Evolutionary conservation across 2,113 vertebrate genomes (phyloP), one percentile per base, ranked within the genome.

Genomic region (Toxotes chatareus): DNA sequence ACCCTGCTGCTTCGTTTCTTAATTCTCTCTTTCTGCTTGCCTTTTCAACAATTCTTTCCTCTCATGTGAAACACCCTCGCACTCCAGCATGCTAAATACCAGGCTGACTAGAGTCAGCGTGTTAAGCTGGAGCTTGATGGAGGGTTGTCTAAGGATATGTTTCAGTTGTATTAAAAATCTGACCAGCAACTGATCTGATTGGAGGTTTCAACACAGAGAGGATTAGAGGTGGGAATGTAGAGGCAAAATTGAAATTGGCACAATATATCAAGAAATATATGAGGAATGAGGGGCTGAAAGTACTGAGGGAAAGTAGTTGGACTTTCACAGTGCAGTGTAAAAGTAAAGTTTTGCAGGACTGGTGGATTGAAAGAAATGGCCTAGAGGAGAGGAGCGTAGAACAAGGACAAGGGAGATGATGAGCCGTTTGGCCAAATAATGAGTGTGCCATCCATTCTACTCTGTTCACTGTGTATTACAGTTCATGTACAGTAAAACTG

Each of bases 51-150:
- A 6, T 47, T 42, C 27, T 51, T 14, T 51, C 34, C 44, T 71
- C 57, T 27, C 7, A 34, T 47, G 53, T 59, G 36, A 79, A 81
- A 81, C 75, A 40, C 59, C 44, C 40, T 80, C 76, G 71, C 53
- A 77, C 56, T 53, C 53, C 59, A 74, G 62, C 51, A 63, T 64
- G 79, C 56, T 68, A 38, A 73, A 73, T 23, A 60, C 60, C 60
- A 79, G 38, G 32, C 70, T 57, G 65, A 74, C 59, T 40, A 4
- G 46, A 75, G 32, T 59, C n/a, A 38, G 34, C 47, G 51, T 59
- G 68, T 47, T 44, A 4, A 40, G 40, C 17, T 55, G 27, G 44
- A 70, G 73, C 73, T 66, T 62, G 62, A 16, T 12, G 9, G 53
- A 32, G 27, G 36, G 12, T 71, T 47, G 23, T 75, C 19, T 49